These are phyloP conservation scores for Heterohyrax brucei DNA, from an alignment of 2,797 vertebrate species.

Conservation along the genomic window DNA sequence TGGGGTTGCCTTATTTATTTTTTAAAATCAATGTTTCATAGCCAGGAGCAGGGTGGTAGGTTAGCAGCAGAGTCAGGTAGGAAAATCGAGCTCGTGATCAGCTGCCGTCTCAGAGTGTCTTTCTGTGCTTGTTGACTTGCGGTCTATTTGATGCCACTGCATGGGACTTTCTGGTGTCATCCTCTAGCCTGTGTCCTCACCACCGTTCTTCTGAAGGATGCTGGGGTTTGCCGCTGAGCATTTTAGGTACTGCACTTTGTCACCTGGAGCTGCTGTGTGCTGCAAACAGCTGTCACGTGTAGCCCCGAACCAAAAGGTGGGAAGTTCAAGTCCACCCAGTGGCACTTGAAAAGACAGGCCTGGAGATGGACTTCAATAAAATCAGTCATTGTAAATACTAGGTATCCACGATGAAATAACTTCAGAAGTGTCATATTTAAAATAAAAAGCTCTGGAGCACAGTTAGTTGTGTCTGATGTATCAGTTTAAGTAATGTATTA, in stretches of 20 bases:
- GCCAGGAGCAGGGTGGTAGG: neutral
- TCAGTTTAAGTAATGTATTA: neutral
- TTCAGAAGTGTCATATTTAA: neutral
- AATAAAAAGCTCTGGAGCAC: neutral
- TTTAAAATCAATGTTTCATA: neutral
- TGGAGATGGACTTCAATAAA: neutral
- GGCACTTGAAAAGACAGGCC: neutral
- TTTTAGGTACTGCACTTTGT: neutral
- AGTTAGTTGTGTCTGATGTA: neutral
- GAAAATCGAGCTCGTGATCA: neutral
- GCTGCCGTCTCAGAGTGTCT: neutral
- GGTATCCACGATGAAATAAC: neutral
- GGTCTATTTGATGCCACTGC: neutral
- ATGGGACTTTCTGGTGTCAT: neutral
- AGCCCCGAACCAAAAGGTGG: neutral
- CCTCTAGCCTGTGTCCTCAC: neutral
- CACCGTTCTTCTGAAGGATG: neutral
- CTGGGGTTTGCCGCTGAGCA: accelerated
- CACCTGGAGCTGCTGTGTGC: neutral
- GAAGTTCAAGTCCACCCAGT: neutral
- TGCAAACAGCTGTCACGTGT: neutral
- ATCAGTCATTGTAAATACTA: neutral
- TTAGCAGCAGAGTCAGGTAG: neutral
- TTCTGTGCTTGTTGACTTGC: neutral
- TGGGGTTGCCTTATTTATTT: neutral